Base-by-base conservation (phyloP, 2,888 invertebrate species). In the Hypomecis punctinalis region DNA sequence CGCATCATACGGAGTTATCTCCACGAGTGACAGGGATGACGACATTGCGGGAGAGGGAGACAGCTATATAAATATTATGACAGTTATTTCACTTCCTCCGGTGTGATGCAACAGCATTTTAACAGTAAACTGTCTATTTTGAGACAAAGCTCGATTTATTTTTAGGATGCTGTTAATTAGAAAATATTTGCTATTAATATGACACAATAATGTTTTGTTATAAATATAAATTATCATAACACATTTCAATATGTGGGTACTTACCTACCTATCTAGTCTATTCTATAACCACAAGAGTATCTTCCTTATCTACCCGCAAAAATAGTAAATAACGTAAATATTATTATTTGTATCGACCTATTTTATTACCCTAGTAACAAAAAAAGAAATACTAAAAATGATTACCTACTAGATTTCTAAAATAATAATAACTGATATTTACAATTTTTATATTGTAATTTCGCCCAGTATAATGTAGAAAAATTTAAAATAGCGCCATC, bases 31-130 rank as follows among this genome's bases (percentile, higher is more conserved):
- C 80, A 81, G 81, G 82, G 91, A 91, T 80, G 82, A 83, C 80
- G 82, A 76, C 81, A 86, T 82, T 73, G 69, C 72, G 85, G 67
- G 69, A 71, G 79, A 85, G 82, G 81, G 89, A 79, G 92, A 90
- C 76, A 77, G 89, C 81, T 88, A 84, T 91, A 89, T 84, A 91
- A 91, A 91, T 91, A 92, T 93, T 93, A 90, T 91, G 92, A 86
- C 90, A 90, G 89, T 89, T 91, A 91, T 90, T 93, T 91, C 90
- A 91, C 88, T 93, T 93, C 93, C 93, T 92, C 81, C 80, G 89
- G 79, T 91, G 90, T 93, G 93, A 93, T 92, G 93, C 93, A 93
- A 92, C 85, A 87, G 79, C 79, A 84, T 88, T 90, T 87, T 86
- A 69, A 86, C 86, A 82, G 89, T 90, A 83, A 79, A 80, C 76